Conservation (phyloP, 2,888 invertebrate species). For the Leptinotarsa peninsularis region DNA sequence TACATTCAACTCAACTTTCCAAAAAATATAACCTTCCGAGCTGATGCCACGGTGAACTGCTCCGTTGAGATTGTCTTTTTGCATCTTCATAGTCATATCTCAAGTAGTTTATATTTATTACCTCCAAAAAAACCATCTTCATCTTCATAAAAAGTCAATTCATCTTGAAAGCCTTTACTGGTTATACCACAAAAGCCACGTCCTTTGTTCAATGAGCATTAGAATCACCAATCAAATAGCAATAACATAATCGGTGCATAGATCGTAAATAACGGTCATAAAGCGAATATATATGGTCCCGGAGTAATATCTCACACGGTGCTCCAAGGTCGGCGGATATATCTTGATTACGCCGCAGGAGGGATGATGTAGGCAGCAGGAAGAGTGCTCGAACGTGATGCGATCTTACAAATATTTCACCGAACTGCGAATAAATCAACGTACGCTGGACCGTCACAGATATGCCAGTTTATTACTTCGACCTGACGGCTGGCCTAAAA, state of each 20-base stretch:
- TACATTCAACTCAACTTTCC: neutral
- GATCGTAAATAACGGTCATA: constrained; percentile 63
- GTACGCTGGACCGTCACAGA: constrained; percentile 60
- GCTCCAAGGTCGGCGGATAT: constrained; percentile 65
- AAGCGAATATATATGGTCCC: constrained; percentile 62
- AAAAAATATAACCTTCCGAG: no score
- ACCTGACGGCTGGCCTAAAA: constrained; percentile 48
- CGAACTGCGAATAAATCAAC: constrained; percentile 64
- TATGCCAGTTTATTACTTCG: constrained; percentile 61
- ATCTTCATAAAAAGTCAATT: neutral
- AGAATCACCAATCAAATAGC: constrained; percentile 30
- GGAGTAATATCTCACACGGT: constrained; percentile 62
- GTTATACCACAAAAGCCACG: neutral
- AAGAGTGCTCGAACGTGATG: constrained; percentile 56
- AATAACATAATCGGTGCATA: constrained; percentile 62
- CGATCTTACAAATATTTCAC: constrained; percentile 64
- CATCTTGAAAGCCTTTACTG: neutral
- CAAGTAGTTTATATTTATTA: no score
- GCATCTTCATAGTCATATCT: no score
- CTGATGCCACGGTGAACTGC: no score
- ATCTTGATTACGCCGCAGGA: constrained; percentile 63
- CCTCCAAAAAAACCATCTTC: neutral
- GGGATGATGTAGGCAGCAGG: constrained; percentile 44
- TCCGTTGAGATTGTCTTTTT: no score
- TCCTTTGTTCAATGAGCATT: constrained; percentile 17